Conservation (phyloP, 2,797 vertebrate species). For the Neosilurus mollespiculum region DNA sequence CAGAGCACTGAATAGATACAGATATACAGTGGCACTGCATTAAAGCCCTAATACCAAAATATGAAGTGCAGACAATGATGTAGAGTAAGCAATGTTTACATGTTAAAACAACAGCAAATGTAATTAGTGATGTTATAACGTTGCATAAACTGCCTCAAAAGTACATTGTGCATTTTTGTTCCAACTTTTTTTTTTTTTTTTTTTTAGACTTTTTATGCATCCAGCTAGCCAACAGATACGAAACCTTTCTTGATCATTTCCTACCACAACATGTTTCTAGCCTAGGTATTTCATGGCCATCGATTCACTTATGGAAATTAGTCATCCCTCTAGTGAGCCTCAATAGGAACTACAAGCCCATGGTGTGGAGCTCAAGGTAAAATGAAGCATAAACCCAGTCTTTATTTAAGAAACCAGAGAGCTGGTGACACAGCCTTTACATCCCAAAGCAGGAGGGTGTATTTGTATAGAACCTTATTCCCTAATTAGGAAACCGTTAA, state of each 20-base stretch:
- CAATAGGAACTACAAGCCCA: background rate
- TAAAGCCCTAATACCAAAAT: background rate
- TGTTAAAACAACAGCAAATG: background rate
- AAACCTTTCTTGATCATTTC: background rate
- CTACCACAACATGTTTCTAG: background rate
- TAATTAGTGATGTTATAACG: background rate
- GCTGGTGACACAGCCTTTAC: constrained; percentile 6
- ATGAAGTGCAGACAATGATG: background rate
- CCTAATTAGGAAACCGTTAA: constrained; percentile 12
- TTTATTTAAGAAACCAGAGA: constrained; percentile 5
- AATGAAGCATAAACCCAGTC: constrained; percentile 14
- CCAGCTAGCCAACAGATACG: background rate
- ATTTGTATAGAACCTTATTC: constrained; percentile 3
- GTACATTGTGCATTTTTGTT: too few species aligned
- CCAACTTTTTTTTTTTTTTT: background rate
- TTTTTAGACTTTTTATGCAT: background rate
- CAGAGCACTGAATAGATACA: background rate
- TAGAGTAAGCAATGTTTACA: background rate
- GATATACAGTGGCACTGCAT: background rate
- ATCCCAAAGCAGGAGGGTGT: background rate
- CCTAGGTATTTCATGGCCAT: constrained; percentile 9
- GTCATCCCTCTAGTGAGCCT: constrained; percentile 24
- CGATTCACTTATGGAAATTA: background rate
- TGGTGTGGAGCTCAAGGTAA: background rate
- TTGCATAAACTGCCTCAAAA: background rate